Evolutionary conservation across 1,140 invertebrate species (phyloP).

Genomic region (Drosophila nigromelanica): DNA sequence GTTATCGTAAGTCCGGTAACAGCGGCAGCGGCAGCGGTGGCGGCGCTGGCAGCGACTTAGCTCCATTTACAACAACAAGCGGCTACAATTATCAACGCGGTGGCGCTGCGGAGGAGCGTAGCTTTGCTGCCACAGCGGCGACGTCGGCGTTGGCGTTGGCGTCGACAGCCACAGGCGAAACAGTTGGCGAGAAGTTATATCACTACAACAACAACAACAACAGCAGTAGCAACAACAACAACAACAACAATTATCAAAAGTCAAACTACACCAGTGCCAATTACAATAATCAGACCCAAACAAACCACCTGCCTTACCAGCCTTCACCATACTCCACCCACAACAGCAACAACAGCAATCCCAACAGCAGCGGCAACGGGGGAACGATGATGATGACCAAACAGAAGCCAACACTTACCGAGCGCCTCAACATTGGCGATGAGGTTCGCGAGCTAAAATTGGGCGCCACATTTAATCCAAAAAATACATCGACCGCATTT

Average conservation of each 20-base stretch:
- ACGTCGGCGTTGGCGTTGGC: conserved; percentile 67
- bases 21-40: conserved; percentile 16
- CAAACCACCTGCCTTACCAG: conserved; percentile 69
- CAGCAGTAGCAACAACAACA: conserved; percentile 10
- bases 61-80: conserved; percentile 25
- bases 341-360: conserved; percentile 42
- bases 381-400: conserved; percentile 81
- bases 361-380: conserved; percentile 30
- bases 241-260: conserved; percentile 74
- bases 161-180: conserved; percentile 33
- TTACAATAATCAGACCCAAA: conserved; percentile 68
- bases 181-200: conserved; percentile 68
- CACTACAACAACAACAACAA: conserved; percentile 48
- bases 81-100: conserved; percentile 72
- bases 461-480: conserved; percentile 90
- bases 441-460: conserved; percentile 92
- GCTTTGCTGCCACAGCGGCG: conserved; percentile 72
- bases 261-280: conserved; percentile 79
- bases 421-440: conserved; percentile 88
- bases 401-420: conserved; percentile 73
- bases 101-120: conserved; percentile 74
- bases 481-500: conserved; percentile 87
- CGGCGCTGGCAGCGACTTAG: conserved; percentile 38
- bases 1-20: conserved; percentile 63
- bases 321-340: conserved; percentile 35